These are phyloP conservation scores for Cyprinodon diabolis DNA, from an alignment of 2,797 vertebrate species.

Conservation along the genomic window DNA sequence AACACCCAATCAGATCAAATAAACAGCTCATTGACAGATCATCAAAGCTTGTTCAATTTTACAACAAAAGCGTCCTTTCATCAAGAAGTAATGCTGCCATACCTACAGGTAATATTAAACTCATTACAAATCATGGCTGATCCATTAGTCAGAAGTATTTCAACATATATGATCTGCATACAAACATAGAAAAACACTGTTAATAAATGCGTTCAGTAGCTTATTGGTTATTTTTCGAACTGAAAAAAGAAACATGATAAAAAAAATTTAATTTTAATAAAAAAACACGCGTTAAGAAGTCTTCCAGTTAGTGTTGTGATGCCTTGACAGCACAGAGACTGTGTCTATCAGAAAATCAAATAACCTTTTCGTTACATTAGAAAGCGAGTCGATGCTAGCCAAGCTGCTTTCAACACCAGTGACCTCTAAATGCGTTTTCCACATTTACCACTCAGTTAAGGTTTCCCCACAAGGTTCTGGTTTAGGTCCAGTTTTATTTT, in stretches of 20 bases:
- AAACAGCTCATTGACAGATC: conserved; percentile 29
- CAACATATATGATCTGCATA: conserved; percentile 13
- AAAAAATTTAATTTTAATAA: neutral
- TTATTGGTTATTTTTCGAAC: conserved; percentile 6
- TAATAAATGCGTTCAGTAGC: neutral
- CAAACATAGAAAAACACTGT: neutral
- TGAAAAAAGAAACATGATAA: neutral
- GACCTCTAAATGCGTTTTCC: too few species aligned
- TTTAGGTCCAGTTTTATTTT: too few species aligned
- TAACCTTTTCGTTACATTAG: neutral
- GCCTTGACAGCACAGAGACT: neutral
- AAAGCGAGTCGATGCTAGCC: neutral
- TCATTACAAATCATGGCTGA: conserved; percentile 1
- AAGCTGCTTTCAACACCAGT: too few species aligned
- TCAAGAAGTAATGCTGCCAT: conserved; percentile 27
- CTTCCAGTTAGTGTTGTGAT: neutral
- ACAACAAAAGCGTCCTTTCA: conserved; percentile 38
- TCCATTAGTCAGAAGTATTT: neutral
- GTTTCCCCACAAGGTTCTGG: too few species aligned
- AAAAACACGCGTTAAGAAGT: neutral
- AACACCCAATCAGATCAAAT: conserved; percentile 18
- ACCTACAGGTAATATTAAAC: neutral
- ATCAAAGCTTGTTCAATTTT: conserved; percentile 19
- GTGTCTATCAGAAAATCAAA: neutral
- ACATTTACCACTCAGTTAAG: too few species aligned